phyloP scores from a whole-genome alignment of 1,140 invertebrate species.

The Copidosoma floridanum region DNA sequence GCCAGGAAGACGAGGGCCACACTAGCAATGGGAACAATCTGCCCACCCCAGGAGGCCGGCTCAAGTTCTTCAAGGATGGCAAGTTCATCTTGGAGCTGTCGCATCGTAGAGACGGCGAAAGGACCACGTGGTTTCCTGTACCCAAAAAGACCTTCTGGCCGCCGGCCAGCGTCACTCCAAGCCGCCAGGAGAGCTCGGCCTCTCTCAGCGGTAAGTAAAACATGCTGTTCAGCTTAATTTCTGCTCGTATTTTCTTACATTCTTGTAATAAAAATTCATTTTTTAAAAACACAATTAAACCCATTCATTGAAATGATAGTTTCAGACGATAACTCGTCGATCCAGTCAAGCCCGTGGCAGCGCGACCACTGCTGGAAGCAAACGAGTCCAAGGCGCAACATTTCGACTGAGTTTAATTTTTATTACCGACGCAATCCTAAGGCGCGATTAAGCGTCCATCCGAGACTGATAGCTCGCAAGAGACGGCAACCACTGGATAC shows the following conservation, averaged over 20 bases:
- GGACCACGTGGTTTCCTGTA: constrained; percentile 81
- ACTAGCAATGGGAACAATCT: constrained; percentile 34
- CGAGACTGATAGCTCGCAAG: constrained; percentile 57
- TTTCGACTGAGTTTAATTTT: constrained; percentile 72
- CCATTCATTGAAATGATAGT: constrained; percentile 1
- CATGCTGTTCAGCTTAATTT: too few species aligned
- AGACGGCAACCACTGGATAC: constrained; percentile 61
- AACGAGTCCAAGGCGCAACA: constrained; percentile 66
- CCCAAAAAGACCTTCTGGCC: constrained; percentile 84
- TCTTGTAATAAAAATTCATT: too few species aligned
- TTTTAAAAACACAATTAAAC: too few species aligned
- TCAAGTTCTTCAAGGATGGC: constrained; percentile 72
- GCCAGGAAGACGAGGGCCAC: background rate
- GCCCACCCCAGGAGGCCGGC: constrained; percentile 56
- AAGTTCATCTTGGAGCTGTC: constrained; percentile 85
- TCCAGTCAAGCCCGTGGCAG: constrained; percentile 85
- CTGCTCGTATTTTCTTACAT: too few species aligned
- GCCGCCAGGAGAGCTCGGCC: constrained; percentile 63
- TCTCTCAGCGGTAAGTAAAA: constrained; percentile 62
- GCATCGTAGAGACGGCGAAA: constrained; percentile 75
- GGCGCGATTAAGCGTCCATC: constrained; percentile 50
- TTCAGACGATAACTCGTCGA: constrained; percentile 78
- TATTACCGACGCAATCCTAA: constrained; percentile 66
- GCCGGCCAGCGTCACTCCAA: constrained; percentile 64
- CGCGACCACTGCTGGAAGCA: constrained; percentile 86